A percentile compares a stretch with the other conserved stretches of the same genome.
These are phyloP conservation scores for Forbesichthys papilliferus DNA, from an alignment of 2,113 vertebrate species.

Conservation along the genomic window DNA sequence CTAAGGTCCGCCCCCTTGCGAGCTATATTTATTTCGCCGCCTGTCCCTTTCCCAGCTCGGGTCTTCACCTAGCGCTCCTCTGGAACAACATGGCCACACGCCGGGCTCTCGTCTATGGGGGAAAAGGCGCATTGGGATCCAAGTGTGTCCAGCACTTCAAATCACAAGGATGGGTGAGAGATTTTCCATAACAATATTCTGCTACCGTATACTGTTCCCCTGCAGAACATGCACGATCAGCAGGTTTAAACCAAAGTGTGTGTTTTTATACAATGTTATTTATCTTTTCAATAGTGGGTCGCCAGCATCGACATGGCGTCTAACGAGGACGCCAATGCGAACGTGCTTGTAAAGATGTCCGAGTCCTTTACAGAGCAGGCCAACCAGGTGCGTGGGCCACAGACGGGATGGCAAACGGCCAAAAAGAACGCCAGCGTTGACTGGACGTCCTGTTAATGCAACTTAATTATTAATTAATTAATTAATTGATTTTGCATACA, in stretches of 20 bases:
- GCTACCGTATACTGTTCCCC: no score
- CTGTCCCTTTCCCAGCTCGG: slow-evolving; percentile 1
- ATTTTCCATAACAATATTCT: not conserved
- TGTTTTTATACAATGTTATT: no score
- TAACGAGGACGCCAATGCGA: slow-evolving; percentile 87
- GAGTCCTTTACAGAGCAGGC: slow-evolving; percentile 89
- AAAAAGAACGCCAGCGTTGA: no score
- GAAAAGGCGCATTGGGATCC: slow-evolving; percentile 86
- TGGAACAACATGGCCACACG: slow-evolving; percentile 62
- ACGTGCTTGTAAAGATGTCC: slow-evolving; percentile 79
- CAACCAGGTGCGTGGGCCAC: slow-evolving; percentile 80
- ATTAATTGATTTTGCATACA: no score
- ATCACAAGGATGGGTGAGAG: slow-evolving; percentile 84
- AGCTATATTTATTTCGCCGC: not conserved
- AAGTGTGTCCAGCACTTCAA: slow-evolving; percentile 84
- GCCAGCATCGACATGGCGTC: slow-evolving; percentile 86
- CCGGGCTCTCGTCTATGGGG: slow-evolving; percentile 88
- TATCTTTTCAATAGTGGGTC: slow-evolving; percentile 82
- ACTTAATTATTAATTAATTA: no score
- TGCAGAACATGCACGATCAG: no score
- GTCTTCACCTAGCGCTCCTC: not conserved
- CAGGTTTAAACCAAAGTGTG: no score
- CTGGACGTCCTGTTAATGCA: no score
- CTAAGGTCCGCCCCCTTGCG: not conserved
- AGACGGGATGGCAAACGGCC: not conserved